Conservation (phyloP, 2,797 vertebrate species). For the Onychomys leucogaster region DNA sequence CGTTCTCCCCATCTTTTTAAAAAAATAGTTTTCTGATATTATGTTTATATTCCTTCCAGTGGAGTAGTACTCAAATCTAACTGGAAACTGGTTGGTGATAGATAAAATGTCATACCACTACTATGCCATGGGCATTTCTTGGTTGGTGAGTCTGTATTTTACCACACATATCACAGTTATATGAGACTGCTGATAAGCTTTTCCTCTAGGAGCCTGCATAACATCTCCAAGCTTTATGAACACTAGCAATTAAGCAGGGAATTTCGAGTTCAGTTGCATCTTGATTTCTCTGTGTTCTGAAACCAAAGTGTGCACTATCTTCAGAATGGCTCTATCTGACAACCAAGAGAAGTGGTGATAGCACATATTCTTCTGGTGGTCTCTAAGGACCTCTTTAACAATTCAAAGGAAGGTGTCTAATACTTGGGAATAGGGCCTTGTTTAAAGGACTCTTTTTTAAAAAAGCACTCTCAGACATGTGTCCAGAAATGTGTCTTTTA, state of each 20-base stretch:
- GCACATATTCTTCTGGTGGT: neutral
- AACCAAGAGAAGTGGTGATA: neutral
- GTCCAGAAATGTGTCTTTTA: neutral
- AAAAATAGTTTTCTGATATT: neutral
- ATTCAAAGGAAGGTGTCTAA: neutral
- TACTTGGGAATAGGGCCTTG: neutral
- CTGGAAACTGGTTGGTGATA: neutral
- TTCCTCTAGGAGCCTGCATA: neutral
- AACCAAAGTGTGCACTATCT: neutral
- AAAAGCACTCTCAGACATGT: neutral
- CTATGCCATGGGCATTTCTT: neutral
- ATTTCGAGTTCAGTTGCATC: neutral
- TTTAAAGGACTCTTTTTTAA: neutral
- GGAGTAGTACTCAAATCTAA: neutral
- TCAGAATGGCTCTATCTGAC: neutral
- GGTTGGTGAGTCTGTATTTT: neutral
- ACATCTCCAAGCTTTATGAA: neutral
- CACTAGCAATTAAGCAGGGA: neutral
- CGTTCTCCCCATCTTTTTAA: neutral
- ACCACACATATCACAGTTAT: neutral
- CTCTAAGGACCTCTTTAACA: neutral
- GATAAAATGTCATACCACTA: neutral
- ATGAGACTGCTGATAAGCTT: neutral
- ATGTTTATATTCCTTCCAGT: neutral
- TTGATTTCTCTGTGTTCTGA: neutral